Conservation (phyloP, 1,140 invertebrate species). For the Heliconius eleuchia region DNA sequence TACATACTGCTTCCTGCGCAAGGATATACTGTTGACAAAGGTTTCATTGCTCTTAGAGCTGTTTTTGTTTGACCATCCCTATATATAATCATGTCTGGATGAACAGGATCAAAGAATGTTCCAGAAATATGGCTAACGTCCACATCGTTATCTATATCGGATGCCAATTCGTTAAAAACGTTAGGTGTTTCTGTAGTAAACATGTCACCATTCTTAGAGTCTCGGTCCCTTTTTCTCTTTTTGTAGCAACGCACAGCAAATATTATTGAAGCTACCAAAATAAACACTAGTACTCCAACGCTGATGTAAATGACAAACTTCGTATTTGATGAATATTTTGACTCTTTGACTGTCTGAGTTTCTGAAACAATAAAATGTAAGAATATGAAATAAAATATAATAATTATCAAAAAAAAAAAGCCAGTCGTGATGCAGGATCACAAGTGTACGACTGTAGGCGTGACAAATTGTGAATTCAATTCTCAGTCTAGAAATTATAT, state of each 20-base stretch:
- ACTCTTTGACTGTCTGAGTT: constrained; percentile 44
- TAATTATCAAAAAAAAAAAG: too few relatives aligned
- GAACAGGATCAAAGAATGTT: constrained; percentile 75
- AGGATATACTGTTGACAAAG: constrained; percentile 73
- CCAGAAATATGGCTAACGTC: constrained; percentile 76
- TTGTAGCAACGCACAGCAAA: constrained; percentile 61
- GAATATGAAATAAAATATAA: too few relatives aligned
- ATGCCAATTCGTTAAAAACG: constrained; percentile 74
- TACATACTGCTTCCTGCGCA: constrained; percentile 74
- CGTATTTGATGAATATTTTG: constrained; percentile 42
- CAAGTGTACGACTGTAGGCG: too few relatives aligned
- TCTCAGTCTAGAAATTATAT: too few relatives aligned
- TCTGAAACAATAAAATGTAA: constrained; percentile 22
- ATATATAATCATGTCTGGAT: constrained; percentile 78
- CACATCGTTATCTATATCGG: constrained; percentile 77
- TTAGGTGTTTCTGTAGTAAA: constrained; percentile 78
- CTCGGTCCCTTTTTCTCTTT: constrained; percentile 47
- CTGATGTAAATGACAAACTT: constrained; percentile 65
- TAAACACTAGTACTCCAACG: constrained; percentile 54
- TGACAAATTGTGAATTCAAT: too few relatives aligned
- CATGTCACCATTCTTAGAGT: constrained; percentile 77
- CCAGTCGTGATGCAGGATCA: too few relatives aligned
- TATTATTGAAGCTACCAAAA: constrained; percentile 51
- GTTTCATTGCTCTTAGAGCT: constrained; percentile 69
- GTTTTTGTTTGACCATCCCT: constrained; percentile 65